phyloP scores from a whole-genome alignment of 2,797 vertebrate species.

The Pantherophis alleghaniensis region DNA sequence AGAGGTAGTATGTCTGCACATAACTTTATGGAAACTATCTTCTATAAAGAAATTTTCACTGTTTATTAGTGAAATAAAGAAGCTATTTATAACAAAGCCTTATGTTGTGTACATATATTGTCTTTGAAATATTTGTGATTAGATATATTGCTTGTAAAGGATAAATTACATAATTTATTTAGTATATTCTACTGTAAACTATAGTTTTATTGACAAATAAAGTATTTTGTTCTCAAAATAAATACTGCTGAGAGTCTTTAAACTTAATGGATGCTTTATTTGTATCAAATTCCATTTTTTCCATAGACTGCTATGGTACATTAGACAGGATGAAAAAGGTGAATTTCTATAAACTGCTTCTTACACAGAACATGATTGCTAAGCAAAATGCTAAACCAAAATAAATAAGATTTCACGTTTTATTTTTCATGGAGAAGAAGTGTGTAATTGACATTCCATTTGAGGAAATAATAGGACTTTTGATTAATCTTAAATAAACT shows the following conservation, averaged over 20 bases:
- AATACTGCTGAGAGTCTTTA: not conserved
- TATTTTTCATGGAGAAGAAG: not conserved
- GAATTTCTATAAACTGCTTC: not conserved
- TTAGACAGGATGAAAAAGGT: not conserved
- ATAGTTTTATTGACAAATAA: constrained; percentile 81
- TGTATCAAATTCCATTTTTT: not conserved
- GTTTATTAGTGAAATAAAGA: constrained; percentile 71
- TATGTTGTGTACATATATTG: constrained; percentile 73
- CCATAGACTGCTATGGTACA: not conserved
- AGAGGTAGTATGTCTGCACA: constrained; percentile 63
- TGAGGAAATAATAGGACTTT: not conserved
- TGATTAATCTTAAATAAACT: not conserved
- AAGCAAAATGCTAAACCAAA: not conserved
- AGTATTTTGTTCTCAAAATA: constrained; percentile 75
- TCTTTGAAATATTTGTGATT: constrained; percentile 78
- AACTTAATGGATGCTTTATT: not conserved
- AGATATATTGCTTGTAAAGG: constrained; percentile 78
- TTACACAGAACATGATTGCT: not conserved
- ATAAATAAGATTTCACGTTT: not conserved
- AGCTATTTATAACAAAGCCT: constrained; percentile 78
- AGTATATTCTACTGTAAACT: constrained; percentile 78
- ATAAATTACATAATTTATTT: constrained; percentile 80
- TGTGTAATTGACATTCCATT: not conserved
- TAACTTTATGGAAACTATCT: constrained; percentile 65
- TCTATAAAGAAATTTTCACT: constrained; percentile 71